Evolutionary conservation across 2,888 invertebrate genomes (phyloP), one percentile per base, ranked within the genome.

Genomic region (Vanessa cardui): DNA sequence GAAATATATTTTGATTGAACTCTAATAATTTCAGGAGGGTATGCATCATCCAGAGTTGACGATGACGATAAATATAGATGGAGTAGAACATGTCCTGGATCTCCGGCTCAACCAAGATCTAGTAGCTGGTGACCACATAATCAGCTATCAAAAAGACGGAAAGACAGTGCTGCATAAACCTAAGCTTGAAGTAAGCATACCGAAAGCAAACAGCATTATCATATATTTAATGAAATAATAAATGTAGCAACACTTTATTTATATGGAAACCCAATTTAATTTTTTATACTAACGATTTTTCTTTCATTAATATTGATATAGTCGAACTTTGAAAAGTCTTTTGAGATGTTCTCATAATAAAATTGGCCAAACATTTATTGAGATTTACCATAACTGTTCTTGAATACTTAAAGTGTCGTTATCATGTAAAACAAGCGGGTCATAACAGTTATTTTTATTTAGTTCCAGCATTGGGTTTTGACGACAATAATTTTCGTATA

Each of bases 81-180:
- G 95, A 58, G 93, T 94, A 80, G 93, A 95, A 73, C 94, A 95
- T 76, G 85, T 95, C 66, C 89, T 97, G 76, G 96, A 97, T 84
- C 93, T 97, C 69, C 93, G 94, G 77, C 92, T 96, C 81, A 97
- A 96, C 88, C 94, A 94, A 78, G 95, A 95, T 76, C 93, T 97
- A 75, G 92, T 97, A 72, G 93, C 96, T 0, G 94, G 94, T 68
- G 94, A 94, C 73, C 96, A 96, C 82, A 94, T 95, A 78, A 88
- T 94, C 75, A 93, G 91, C 76, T 94, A 94, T 81, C 95, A 95
- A 82, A 85, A 93, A 76, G 85, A 84, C 85, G 95, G 83, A 16
- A 83, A 91, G 81, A 91, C 93, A 73, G 92, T 94, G 54, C 80
- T 94, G 49, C 89, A 94, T 75, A 93, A 85, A 79, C 95, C 95